Evolutionary conservation across 2,797 vertebrate species (phyloP), one percentile per base, ranked within the genome.

Genomic region (Xenops minutus): DNA sequence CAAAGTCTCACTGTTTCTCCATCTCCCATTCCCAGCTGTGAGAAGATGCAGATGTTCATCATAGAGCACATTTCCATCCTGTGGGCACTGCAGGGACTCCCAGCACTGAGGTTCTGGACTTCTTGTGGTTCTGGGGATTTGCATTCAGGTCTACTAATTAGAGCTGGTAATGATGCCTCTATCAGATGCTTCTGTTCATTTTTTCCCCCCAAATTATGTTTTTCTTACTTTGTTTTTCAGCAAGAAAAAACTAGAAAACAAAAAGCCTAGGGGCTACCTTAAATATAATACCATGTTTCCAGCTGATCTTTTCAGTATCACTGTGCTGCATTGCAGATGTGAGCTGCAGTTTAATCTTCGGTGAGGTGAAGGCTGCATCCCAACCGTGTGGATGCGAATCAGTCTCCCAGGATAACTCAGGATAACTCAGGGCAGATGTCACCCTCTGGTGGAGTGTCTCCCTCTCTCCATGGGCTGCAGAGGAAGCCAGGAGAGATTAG

Each of bases 381-480:
- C 39, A 21, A 2, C 24, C 0, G 0, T 1, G 34, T 24, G 58
- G 21, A 54, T 37, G 62, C 0, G 0, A 49, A 20, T 16, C 41
- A 4, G 17, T 61, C 11, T 46, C 34, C 8, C 72, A n/a, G 64
- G 56, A 86, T 46, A 46, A 41, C 41, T 41, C 41, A 41, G 41
- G 74, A 13, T 14, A 83, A 37, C 19, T 26, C 32, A 54, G 67
- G 69, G 72, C 56, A 81, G 76, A 43, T 90, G 72, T 9, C 91
- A 77, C 88, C 95, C 83, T 85, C 94, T 94, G 91, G 46, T 88
- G 92, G 91, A 77, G 27, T 6, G 36, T 90, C 67, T 77, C 63
- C 13, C 14, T 52, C 41, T 49, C 67, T 43, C 51, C 73, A 26
- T 4, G 1, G 5, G 6, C 8, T 58, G 83, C 46, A 29, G 46